A percentile compares a stretch with the other conserved stretches of the same genome.
These are phyloP conservation scores for Thaumatotibia leucotreta DNA, from an alignment of 1,140 invertebrate genomes.

Conservation along the genomic window DNA sequence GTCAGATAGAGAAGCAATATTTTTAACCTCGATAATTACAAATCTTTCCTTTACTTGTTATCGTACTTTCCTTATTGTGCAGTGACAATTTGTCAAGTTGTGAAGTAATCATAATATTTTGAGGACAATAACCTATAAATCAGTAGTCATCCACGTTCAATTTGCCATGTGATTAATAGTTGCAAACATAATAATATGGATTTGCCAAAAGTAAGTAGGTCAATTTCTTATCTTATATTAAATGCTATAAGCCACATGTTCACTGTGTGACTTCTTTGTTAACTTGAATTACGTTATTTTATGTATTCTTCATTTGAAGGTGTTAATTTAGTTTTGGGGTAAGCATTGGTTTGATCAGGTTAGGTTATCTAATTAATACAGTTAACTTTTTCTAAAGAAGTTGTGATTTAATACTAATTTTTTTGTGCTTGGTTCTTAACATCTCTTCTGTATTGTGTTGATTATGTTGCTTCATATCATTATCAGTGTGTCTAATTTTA, in stretches of 20 bases:
- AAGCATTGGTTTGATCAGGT: neutral
- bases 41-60: neutral
- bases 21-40: neutral
- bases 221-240: slow-evolving; percentile 29
- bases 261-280: neutral
- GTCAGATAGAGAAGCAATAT: neutral
- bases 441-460: neutral
- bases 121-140: slow-evolving; percentile 36
- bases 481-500: neutral
- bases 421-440: neutral
- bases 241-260: neutral
- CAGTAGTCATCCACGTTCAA: slow-evolving; percentile 15
- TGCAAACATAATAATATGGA: slow-evolving; percentile 24
- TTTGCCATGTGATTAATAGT: slow-evolving; percentile 4
- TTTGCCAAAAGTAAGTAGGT: slow-evolving; percentile 33
- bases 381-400: neutral
- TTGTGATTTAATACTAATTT: neutral
- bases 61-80: neutral
- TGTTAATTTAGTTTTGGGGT: neutral
- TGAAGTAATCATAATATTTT: slow-evolving; percentile 30
- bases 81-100: neutral
- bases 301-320: neutral
- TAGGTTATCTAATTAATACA: neutral
- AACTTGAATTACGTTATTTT: neutral
- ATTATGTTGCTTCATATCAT: neutral